These are phyloP conservation scores for Macrotus californicus DNA, from an alignment of 2,113 vertebrate species.

Conservation along the genomic window DNA sequence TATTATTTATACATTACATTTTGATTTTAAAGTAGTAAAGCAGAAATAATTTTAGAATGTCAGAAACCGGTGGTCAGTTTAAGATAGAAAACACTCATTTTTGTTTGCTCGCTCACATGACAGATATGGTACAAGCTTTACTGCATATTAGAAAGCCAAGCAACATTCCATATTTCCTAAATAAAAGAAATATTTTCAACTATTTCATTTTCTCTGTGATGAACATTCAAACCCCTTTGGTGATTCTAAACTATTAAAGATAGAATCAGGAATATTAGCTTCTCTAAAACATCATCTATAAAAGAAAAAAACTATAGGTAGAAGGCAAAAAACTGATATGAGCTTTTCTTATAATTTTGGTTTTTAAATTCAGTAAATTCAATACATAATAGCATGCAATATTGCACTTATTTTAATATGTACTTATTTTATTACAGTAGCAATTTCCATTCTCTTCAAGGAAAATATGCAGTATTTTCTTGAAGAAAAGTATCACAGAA, in stretches of 20 bases:
- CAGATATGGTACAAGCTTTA: slow-evolving; percentile 12
- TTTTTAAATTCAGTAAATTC: not conserved
- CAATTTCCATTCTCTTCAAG: not conserved
- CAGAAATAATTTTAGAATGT: not conserved
- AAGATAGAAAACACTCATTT: slow-evolving; percentile 15
- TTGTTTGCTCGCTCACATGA: not conserved
- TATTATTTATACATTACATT: slow-evolving; percentile 18
- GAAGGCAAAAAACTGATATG: not conserved
- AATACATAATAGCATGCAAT: too few relatives aligned
- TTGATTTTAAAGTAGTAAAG: slow-evolving; percentile 17
- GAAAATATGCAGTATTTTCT: not conserved
- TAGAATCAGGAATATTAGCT: not conserved
- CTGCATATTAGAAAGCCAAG: not conserved
- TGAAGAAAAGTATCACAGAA: not conserved
- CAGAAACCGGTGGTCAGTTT: not conserved
- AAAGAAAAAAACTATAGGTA: not conserved
- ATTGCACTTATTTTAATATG: not conserved
- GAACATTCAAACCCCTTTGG: not conserved
- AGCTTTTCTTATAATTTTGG: not conserved
- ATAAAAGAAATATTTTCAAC: not conserved
- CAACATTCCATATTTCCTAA: not conserved
- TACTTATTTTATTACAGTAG: not conserved
- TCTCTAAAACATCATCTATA: not conserved
- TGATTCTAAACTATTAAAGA: not conserved
- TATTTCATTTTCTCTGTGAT: slow-evolving; percentile 40